These are phyloP conservation scores for Ophioninae sp. DNA, from an alignment of 2,888 invertebrate genomes.

Conservation along the genomic window DNA sequence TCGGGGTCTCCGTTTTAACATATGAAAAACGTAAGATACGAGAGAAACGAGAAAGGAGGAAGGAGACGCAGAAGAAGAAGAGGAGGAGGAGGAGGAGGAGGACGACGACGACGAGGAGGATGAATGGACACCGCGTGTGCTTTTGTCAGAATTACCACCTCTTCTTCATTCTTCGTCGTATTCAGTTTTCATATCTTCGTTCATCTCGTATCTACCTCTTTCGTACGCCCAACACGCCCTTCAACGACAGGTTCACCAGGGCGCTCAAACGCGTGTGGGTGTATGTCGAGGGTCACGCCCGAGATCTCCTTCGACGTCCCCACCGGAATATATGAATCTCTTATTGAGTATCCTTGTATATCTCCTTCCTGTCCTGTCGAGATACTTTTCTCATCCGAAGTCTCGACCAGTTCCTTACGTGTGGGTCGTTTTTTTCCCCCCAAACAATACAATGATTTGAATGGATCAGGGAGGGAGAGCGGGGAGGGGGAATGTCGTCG, in stretches of 20 bases:
- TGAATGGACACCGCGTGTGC: slow-evolving; percentile 52
- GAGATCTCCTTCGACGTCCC: slow-evolving; percentile 38
- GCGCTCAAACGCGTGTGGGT: slow-evolving; percentile 46
- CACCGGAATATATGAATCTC: slow-evolving; percentile 72
- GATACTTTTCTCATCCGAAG: slow-evolving; percentile 65
- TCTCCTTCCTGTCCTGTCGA: slow-evolving; percentile 54
- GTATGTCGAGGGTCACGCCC: slow-evolving; percentile 55
- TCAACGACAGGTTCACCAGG: slow-evolving; percentile 56
- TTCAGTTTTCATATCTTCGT: slow-evolving; percentile 27
- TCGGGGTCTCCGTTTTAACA: slow-evolving; percentile 52
- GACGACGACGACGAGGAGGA: slow-evolving; percentile 43
- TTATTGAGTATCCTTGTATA: slow-evolving; percentile 67
- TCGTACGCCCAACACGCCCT: slow-evolving; percentile 32
- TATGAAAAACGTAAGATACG: slow-evolving; percentile 48
- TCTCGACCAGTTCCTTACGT: slow-evolving; percentile 43
- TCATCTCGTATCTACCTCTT: slow-evolving; percentile 10
- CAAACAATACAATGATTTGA: slow-evolving; percentile 36
- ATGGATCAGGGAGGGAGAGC: slow-evolving; percentile 26
- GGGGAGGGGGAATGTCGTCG: slow-evolving; percentile 21
- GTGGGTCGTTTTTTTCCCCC: slow-evolving; percentile 3
- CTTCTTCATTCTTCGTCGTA: slow-evolving; percentile 38
- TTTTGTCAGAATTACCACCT: slow-evolving; percentile 60
- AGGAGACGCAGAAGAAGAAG: slow-evolving; percentile 15
- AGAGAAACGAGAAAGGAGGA: slow-evolving; percentile 27
- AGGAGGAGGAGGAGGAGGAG: slow-evolving; percentile 19